These are phyloP conservation scores for Dendrolimus punctatus DNA, from an alignment of 1,140 invertebrate species.

Conservation along the genomic window DNA sequence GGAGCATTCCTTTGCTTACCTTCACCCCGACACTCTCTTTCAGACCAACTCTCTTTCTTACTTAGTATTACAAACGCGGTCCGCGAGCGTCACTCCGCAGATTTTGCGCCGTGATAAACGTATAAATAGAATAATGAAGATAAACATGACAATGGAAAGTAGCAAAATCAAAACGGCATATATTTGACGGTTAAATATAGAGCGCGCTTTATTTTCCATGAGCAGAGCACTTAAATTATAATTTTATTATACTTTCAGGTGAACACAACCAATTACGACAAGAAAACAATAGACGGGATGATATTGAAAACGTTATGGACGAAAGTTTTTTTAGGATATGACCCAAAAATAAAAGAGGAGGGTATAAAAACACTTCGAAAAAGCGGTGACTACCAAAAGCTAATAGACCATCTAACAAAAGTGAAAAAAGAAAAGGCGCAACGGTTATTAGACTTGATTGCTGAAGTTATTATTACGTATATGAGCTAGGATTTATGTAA, in stretches of 20 bases:
- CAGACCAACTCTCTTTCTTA: too few relatives aligned
- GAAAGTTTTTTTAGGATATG: constrained; percentile 36
- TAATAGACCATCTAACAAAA: constrained; percentile 33
- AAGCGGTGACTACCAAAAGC: constrained; percentile 33
- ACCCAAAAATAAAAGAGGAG: constrained; percentile 33
- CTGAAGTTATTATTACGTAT: constrained; percentile 46
- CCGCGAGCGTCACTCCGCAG: too few relatives aligned
- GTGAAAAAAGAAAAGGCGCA: constrained; percentile 37
- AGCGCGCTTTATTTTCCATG: too few relatives aligned
- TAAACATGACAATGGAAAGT: too few relatives aligned
- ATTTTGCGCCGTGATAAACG: too few relatives aligned
- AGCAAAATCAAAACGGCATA: too few relatives aligned
- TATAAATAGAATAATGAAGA: too few relatives aligned
- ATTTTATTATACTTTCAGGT: constrained; percentile 27
- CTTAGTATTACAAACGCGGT: too few relatives aligned
- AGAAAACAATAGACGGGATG: constrained; percentile 47
- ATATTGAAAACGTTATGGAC: constrained; percentile 49
- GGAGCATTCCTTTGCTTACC: too few relatives aligned
- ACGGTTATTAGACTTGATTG: constrained; percentile 33
- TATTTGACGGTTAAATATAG: too few relatives aligned
- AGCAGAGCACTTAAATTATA: neutral
- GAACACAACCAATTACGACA: constrained; percentile 22
- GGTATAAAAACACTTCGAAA: constrained; percentile 35
- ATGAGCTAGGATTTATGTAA: constrained; percentile 18
- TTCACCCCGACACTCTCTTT: too few relatives aligned